Evolutionary conservation across 2,888 invertebrate genomes (phyloP).

Genomic region (Mystacides longicornis): DNA sequence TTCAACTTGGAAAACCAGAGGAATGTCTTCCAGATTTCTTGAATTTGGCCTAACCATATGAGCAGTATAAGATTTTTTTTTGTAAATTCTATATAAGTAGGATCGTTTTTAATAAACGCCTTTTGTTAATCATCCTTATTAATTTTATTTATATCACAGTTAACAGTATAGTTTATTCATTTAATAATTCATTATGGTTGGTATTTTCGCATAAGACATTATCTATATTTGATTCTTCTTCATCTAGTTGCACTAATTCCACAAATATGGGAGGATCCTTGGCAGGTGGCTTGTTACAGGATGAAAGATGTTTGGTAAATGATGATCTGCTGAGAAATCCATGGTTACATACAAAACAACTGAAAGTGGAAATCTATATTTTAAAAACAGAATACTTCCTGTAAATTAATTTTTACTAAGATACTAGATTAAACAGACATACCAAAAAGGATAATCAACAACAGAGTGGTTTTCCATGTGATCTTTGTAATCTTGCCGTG

Average conservation of each 20-base stretch:
- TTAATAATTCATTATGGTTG: too few species aligned
- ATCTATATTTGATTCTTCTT: background rate
- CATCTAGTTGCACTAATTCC: background rate
- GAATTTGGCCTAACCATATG: too few species aligned
- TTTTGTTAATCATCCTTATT: too few species aligned
- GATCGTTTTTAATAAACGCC: too few species aligned
- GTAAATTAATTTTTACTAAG: too few species aligned
- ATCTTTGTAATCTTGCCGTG: slow-evolving; percentile 12
- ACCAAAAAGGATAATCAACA: slow-evolving; percentile 14
- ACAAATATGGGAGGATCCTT: background rate
- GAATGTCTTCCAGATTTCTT: too few species aligned
- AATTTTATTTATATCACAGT: too few species aligned
- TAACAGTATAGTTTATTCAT: too few species aligned
- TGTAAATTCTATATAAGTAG: too few species aligned
- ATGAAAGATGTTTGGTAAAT: background rate
- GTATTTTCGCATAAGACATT: background rate
- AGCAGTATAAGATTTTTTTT: too few species aligned
- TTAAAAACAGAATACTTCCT: background rate
- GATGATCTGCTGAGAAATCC: background rate
- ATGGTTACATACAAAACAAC: background rate
- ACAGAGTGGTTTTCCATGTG: slow-evolving; percentile 9
- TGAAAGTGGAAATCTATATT: background rate
- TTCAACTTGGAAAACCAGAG: too few species aligned
- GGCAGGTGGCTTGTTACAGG: too few species aligned
- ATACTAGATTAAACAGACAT: background rate